Conservation (phyloP, 2,888 invertebrate species). For the Lampropteryx suffumata region DNA sequence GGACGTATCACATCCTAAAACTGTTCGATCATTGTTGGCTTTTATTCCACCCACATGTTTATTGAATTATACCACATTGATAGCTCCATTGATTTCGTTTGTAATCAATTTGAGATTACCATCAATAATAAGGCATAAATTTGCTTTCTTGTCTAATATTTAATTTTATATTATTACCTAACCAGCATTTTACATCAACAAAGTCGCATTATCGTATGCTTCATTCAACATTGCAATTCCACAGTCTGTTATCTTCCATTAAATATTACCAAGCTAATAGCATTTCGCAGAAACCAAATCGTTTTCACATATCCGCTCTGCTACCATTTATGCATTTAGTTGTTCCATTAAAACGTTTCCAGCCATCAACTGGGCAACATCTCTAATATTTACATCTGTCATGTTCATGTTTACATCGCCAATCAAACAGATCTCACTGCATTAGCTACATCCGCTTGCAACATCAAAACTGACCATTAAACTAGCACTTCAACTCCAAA, state of each 20-base stretch:
- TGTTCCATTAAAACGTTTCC: slow-evolving; percentile 64
- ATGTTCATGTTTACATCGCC: slow-evolving; percentile 70
- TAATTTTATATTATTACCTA: no score
- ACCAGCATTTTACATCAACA: no score
- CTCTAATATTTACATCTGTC: slow-evolving; percentile 63
- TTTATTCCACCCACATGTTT: slow-evolving; percentile 71
- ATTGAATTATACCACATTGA: slow-evolving; percentile 39
- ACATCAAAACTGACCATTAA: slow-evolving; percentile 62
- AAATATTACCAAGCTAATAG: slow-evolving; percentile 19
- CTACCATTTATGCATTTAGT: slow-evolving; percentile 54
- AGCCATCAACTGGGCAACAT: slow-evolving; percentile 53
- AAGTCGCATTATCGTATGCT: no score
- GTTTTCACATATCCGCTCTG: slow-evolving; percentile 66
- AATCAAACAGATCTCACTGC: slow-evolving; percentile 70
- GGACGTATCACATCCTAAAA: slow-evolving; percentile 55
- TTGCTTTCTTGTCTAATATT: not conserved
- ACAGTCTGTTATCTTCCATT: not conserved
- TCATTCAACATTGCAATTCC: not conserved
- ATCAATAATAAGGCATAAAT: slow-evolving; percentile 13
- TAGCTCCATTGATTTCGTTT: slow-evolving; percentile 25
- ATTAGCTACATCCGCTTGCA: slow-evolving; percentile 64
- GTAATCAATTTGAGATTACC: slow-evolving; percentile 19
- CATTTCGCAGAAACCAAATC: slow-evolving; percentile 56
- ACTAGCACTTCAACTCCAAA: slow-evolving; percentile 58
- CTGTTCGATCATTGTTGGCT: slow-evolving; percentile 63